Evolutionary conservation across 2,113 vertebrate species (phyloP).

Genomic region (Xiphophorus hellerii): DNA sequence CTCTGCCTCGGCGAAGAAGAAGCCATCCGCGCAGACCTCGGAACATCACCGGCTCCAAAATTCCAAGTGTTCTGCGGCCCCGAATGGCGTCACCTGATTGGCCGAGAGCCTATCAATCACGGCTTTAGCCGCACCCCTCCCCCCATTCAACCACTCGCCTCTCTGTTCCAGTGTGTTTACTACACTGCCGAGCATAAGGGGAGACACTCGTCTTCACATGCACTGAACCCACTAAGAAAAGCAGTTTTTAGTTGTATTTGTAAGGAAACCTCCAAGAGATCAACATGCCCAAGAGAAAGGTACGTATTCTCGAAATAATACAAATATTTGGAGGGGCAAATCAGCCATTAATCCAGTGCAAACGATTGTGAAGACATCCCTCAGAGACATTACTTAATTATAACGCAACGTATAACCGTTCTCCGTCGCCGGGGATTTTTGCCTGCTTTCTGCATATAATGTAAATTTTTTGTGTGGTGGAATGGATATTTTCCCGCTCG

Average conservation of each 20-base stretch:
- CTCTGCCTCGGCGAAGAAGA: conserved; percentile 60
- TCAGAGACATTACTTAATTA: conserved; percentile 79
- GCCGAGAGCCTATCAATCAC: conserved; percentile 77
- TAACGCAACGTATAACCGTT: conserved; percentile 59
- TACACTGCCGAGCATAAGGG: conserved; percentile 83
- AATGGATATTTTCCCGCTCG: conserved; percentile 65
- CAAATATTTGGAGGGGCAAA: conserved; percentile 58
- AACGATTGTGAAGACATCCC: conserved; percentile 75
- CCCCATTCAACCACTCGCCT: conserved; percentile 83
- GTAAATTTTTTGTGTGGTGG: conserved; percentile 65
- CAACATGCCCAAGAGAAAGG: conserved; percentile 88
- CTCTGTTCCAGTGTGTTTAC: conserved; percentile 86
- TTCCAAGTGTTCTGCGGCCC: conserved; percentile 78
- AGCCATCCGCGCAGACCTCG: conserved; percentile 77
- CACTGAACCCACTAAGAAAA: conserved; percentile 74
- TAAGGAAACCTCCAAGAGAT: conserved; percentile 73
- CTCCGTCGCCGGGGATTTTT: conserved; percentile 42
- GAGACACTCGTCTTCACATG: conserved; percentile 84
- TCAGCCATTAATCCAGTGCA: conserved; percentile 63
- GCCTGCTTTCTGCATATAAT: conserved; percentile 62
- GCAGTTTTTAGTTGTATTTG: conserved; percentile 76
- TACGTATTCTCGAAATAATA: conserved; percentile 68
- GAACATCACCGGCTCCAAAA: conserved; percentile 81
- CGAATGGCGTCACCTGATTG: conserved; percentile 75
- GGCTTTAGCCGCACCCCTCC: conserved; percentile 81